Evolutionary conservation across 2,888 invertebrate species (phyloP).

Genomic region (Formica aserva): DNA sequence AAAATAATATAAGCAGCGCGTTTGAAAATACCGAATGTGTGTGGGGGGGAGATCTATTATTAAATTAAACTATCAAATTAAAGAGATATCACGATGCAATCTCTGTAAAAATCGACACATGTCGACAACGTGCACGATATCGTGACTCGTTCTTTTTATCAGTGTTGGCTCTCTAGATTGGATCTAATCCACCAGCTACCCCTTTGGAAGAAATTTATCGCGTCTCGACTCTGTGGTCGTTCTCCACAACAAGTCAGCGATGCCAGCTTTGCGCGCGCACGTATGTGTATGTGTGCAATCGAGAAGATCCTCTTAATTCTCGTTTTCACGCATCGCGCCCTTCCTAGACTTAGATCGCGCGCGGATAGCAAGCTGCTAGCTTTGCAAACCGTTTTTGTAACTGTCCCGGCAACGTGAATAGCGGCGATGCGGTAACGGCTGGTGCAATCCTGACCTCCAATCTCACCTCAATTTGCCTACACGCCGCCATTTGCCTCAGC

Average conservation of each 20-base stretch:
- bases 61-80: background rate
- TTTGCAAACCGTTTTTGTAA: conserved; percentile 71
- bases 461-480: conserved; percentile 86
- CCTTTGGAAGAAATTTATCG: conserved; percentile 44
- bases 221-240: conserved; percentile 34
- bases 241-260: conserved; percentile 44
- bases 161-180: conserved; percentile 37
- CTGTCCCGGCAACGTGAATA: conserved; percentile 77
- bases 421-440: conserved; percentile 79
- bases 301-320: conserved; percentile 53
- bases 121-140: conserved; percentile 13
- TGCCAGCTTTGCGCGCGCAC: conserved; percentile 13
- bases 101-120: conserved; percentile 13
- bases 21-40: background rate
- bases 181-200: conserved; percentile 37
- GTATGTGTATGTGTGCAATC: background rate
- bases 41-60: background rate
- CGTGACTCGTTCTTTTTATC: conserved; percentile 21
- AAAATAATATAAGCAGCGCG: background rate
- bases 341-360: conserved; percentile 45
- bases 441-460: conserved; percentile 84
- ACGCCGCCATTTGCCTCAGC: conserved; percentile 83
- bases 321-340: conserved; percentile 52
- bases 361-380: conserved; percentile 38
- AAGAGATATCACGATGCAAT: background rate